Evolutionary conservation across 2,888 invertebrate species (phyloP), one percentile per base, ranked within the genome.

Genomic region (Anorthoa munda): DNA sequence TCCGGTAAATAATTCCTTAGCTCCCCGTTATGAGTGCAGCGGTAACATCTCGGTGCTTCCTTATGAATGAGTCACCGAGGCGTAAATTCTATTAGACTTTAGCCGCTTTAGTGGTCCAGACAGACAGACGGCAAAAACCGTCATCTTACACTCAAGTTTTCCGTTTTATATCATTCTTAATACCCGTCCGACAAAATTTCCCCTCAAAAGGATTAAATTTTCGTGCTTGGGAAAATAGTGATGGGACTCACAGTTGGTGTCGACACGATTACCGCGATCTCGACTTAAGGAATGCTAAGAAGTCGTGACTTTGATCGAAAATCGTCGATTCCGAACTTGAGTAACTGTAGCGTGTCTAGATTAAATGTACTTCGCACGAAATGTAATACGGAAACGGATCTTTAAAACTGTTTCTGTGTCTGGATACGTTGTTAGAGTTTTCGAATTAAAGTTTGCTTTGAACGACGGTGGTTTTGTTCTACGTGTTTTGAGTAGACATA

Each of bases 131-230:
- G 31, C 71, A 59, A 64, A 53, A 51, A 64, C 17, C 66, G 72
- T 59, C 71, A 72, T 66, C 67, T 68, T 75, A 70, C 67, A 70
- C 67, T 69, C 60, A 61, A 26, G 59, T 76, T 75, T 65, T 77
- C 63, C 72, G 51, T 75, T 83, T 79, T 64, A 81, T 79, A 76
- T 77, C 65, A 82, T 77, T 84, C 82, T 82, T 77, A 77, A 79
- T 75, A 74, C 23, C 23, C 70, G 56, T 66, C 51, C n/a, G 53
- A 53, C 53, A 60, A 63, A 23, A 71, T 75, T 72, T 73, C 39
- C 55, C 17, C 23, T 46, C 17, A 31, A 67, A 72, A 75, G 69
- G 48, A 73, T 83, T 72, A 71, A 65, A 71, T 73, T 78, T 76
- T 71, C 65, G 50, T 65, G n/a, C 18, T 60, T 48, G 46, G n/a